Base-by-base conservation (phyloP, 2,113 vertebrate genomes). In the Laterallus jamaicensis region DNA sequence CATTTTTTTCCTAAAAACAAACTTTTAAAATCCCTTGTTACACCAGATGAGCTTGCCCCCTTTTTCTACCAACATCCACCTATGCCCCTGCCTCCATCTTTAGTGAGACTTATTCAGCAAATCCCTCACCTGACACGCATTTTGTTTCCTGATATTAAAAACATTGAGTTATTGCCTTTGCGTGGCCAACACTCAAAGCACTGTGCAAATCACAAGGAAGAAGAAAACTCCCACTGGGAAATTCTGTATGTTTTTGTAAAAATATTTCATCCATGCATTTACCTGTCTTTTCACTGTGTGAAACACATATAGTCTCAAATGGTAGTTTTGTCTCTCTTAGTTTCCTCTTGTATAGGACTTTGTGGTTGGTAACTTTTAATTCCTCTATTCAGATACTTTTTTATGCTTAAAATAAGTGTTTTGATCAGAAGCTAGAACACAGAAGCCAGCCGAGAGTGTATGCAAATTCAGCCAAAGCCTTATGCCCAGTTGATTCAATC, bases 401-500 rank as follows among this genome's bases (percentile, higher is more conserved):
- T 92, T 75, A 35, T 5, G 15, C 47, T 74, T 74, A 71, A 44
- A 91, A 21, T 64, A 86, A 91, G 63, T 47, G 52, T 91, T 95
- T 92, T 80, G 67, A 93, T 91, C 84, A 83, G 79, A 77, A 93
- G 52, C 47, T 87, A 42, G 67, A 92, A 68, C 12, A 52, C 50
- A 47, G 79, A 28, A 93, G 76, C 80, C 26, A 5, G 63, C 75
- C 4, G 5, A 86, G 71, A 68, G 44, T 6, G 5, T 76, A 94
- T 93, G 88, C 82, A 96, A 95, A 96, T 93, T 82, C 76, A 88
- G 50, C 14, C 74, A 94, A 94, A 93, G 79, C 76, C 22, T 88
- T 94, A 90, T 92, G 85, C 85, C 56, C 88, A n/a, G 59, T 64
- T 90, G 90, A 95, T 86, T 95, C 93, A 93, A 93, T 92, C 85